phyloP scores from a whole-genome alignment of 2,797 vertebrate species.

The Calcarius lapponicus region DNA sequence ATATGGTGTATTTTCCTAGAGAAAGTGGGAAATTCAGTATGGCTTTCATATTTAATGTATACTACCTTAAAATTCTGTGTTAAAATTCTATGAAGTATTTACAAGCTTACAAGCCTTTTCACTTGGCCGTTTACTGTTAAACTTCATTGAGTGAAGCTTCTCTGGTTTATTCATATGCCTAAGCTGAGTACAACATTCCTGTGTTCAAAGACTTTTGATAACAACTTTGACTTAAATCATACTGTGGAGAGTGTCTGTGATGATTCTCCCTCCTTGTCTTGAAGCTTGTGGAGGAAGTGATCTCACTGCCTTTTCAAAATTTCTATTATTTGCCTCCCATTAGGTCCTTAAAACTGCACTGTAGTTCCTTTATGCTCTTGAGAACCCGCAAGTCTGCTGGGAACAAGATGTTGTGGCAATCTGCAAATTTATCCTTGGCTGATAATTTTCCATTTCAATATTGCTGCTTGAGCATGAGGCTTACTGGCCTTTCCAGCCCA shows the following conservation, averaged over 20 bases:
- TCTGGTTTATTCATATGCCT: not conserved
- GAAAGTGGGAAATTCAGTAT: not conserved
- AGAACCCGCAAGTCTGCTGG: not conserved
- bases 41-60: constrained; percentile 16
- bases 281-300: not conserved
- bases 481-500: not conserved
- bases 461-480: not conserved
- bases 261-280: not conserved
- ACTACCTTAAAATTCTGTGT: not conserved
- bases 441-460: not conserved
- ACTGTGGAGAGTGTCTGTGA: not conserved
- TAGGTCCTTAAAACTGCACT: not conserved
- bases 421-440: not conserved
- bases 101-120: not conserved
- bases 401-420: not conserved
- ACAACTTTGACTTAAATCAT: not conserved
- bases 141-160: not conserved
- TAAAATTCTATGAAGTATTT: constrained; percentile 24
- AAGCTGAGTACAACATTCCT: not conserved
- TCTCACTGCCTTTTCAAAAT: not conserved
- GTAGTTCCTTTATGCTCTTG: not conserved
- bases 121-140: not conserved
- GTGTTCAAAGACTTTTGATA: not conserved
- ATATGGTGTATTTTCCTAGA: not conserved
- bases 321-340: not conserved